Evolutionary conservation across 2,797 vertebrate genomes (phyloP).

Genomic region (Orestias chungarensis): DNA sequence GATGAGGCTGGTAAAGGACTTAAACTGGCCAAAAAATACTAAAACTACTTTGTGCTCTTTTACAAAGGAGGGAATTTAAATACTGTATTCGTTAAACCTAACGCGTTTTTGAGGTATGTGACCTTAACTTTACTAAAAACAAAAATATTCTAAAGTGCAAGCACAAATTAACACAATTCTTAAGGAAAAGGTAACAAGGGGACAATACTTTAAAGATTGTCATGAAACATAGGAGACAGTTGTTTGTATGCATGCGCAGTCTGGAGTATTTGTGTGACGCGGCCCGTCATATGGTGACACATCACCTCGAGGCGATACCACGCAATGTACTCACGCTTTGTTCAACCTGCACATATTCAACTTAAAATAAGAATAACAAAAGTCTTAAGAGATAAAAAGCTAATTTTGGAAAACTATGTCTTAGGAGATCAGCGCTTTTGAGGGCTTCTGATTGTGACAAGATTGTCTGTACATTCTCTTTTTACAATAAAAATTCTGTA

Average conservation of each 20-base stretch:
- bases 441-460: slow-evolving; percentile 73
- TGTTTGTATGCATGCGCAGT: slow-evolving; percentile 35
- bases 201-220: slow-evolving; percentile 45
- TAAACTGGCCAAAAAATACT: slow-evolving; percentile 22
- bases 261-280: slow-evolving; percentile 37
- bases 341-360: slow-evolving; percentile 52
- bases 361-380: slow-evolving; percentile 18
- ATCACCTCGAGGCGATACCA: slow-evolving; percentile 69
- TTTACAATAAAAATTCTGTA: slow-evolving; percentile 68
- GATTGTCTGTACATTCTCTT: slow-evolving; percentile 85
- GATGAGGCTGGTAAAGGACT: slow-evolving; percentile 1
- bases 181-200: slow-evolving; percentile 21
- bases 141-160: slow-evolving; percentile 75
- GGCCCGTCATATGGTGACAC: slow-evolving; percentile 72
- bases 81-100: slow-evolving; percentile 48
- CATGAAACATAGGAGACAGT: slow-evolving; percentile 33
- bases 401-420: slow-evolving; percentile 42
- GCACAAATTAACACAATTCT: slow-evolving; percentile 57
- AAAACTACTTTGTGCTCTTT: slow-evolving; percentile 42
- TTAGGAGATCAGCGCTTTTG: slow-evolving; percentile 56
- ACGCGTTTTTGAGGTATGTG: slow-evolving; percentile 61
- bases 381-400: slow-evolving; percentile 35
- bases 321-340: slow-evolving; percentile 30
- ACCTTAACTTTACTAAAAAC: slow-evolving; percentile 49
- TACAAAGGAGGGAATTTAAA: slow-evolving; percentile 39